Evolutionary conservation across 2,797 vertebrate genomes (phyloP).

Genomic region (Rhyacichthys aspro): DNA sequence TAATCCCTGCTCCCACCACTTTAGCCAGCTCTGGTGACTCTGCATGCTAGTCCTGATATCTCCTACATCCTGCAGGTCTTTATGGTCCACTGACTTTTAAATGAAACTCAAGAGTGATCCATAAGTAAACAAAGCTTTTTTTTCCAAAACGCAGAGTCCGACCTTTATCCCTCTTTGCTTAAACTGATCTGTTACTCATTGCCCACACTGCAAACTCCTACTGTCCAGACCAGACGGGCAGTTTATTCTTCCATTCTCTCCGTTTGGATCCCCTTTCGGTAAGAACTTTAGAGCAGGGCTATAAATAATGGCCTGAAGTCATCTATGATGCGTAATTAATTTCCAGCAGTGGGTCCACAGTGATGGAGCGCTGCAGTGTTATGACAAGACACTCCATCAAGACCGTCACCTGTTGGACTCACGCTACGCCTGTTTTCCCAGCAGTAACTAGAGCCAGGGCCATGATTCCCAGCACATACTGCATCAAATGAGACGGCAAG

Average conservation of each 20-base stretch:
- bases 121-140: neutral
- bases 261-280: constrained; percentile 53
- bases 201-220: constrained; percentile 36
- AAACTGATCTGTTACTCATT: constrained; percentile 32
- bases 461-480: constrained; percentile 31
- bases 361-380: constrained; percentile 52
- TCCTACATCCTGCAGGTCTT: constrained; percentile 2
- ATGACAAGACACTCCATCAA: constrained; percentile 69
- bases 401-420: constrained; percentile 74
- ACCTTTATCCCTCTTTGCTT: constrained; percentile 17
- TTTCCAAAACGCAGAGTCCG: neutral
- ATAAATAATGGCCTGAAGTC: constrained; percentile 75
- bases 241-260: constrained; percentile 44
- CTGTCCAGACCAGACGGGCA: constrained; percentile 9
- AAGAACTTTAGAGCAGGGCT: constrained; percentile 35
- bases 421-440: constrained; percentile 62
- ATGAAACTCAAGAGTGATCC: neutral
- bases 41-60: constrained; percentile 7
- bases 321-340: constrained; percentile 73
- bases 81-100: no score
- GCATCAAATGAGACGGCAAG: constrained; percentile 34
- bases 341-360: constrained; percentile 50
- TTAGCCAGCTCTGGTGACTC: constrained; percentile 35
- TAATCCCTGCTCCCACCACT: constrained; percentile 37
- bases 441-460: constrained; percentile 58